Evolutionary conservation across 1,140 invertebrate genomes (phyloP), one percentile per base, ranked within the genome.

Genomic region (Globodera ellingtonae): DNA sequence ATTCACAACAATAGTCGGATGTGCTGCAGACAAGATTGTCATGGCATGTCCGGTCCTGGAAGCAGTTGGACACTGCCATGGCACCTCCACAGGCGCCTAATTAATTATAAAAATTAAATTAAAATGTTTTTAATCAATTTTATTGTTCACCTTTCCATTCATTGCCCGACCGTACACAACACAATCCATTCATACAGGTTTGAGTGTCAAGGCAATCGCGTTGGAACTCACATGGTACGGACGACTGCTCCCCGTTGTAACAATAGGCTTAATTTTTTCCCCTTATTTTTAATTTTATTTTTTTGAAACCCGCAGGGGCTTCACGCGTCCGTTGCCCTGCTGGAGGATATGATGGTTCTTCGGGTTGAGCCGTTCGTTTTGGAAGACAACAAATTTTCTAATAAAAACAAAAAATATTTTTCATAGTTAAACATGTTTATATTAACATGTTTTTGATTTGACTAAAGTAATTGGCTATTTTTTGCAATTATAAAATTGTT

Each of bases 1-100:
- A 81, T 59, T 81, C 80, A 24, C 80, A 81, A 65, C 80, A 81
- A 62, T 79, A 81, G 62, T 80, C 71, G 4, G 80, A 80, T 15
- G 80, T 56, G 10, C 78, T 81, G 50, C 80, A 81, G 15, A 79
- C 70, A 47, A 81, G 8, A n/a, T 46, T 56, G 69, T 56, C 67
- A 21, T 35, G 24, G 62, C 80, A 81, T 21, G 67, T 52, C 8
- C 77, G 18, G 18, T 81, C 75, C 44, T 78, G 56, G 35, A 62
- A 79, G 21, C 80, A 81, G 50, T 69, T 80, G 21, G 77, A 59
- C 21, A 81, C 78, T 8, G 80, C 80, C 50, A 72, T 81, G 5
- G 69, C 24, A 70, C 80, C 80, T 46, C 80, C 80, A 72, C 80
- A 81, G 47, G 80, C 69, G 24, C 65, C 44, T 69, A 13, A 52